Evolutionary conservation across 2,113 vertebrate species (phyloP).

Genomic region (Spheniscus mendiculus): DNA sequence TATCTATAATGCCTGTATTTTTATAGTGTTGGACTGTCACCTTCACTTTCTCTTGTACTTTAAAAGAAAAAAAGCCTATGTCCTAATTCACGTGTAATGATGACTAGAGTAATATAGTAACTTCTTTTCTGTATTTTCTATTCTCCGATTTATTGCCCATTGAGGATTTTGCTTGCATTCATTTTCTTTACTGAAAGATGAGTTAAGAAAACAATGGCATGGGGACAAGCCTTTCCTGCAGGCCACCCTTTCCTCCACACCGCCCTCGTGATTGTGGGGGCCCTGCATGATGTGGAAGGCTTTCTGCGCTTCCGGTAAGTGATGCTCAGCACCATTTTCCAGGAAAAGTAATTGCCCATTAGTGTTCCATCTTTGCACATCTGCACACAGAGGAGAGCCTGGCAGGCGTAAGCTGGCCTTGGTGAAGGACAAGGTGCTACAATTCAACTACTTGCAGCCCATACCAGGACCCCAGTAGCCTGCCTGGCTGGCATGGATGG

Average conservation of each 20-base stretch:
- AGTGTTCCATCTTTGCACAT: neutral
- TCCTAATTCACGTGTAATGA: fast-evolving
- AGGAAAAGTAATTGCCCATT: neutral
- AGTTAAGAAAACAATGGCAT: neutral
- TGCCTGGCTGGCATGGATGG: neutral
- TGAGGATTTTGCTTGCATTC: neutral
- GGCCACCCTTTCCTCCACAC: neutral
- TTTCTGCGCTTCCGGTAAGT: neutral
- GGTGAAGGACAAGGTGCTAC: neutral
- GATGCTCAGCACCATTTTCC: neutral
- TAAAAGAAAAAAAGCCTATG: neutral
- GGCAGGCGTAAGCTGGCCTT: neutral
- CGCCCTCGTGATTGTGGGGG: fast-evolving
- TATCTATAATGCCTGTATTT: neutral
- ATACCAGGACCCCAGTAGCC: fast-evolving
- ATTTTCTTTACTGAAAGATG: neutral
- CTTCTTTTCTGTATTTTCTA: neutral
- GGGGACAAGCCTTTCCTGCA: neutral
- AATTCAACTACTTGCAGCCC: neutral
- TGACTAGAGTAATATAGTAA: neutral
- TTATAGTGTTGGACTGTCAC: neutral
- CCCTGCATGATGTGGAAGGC: neutral
- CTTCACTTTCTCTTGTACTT: neutral
- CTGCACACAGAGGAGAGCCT: neutral
- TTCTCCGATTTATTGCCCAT: neutral